Base-by-base conservation (phyloP, 2,113 vertebrate species). In the Suncus etruscus region DNA sequence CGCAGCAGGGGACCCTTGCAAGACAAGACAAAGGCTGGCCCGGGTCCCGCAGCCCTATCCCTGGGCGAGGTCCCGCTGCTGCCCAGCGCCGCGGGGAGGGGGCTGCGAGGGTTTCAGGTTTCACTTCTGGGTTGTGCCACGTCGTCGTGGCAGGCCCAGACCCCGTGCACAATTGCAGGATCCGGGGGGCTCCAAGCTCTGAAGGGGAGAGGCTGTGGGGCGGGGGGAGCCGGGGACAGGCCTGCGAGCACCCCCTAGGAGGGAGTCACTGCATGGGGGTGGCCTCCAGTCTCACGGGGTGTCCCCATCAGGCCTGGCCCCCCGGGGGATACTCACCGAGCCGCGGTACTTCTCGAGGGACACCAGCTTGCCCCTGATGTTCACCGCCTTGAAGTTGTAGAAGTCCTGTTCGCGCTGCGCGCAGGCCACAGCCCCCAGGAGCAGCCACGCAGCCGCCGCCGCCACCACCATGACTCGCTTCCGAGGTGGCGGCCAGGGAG, bases 311-410 rank as follows among this genome's bases (percentile, higher is more conserved):
- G 73, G 76, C 31, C 25, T 1, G 24, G 29, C 31, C 0, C 16
- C 48, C 31, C 2, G 6, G 39, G 39, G 61, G 45, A 29, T 45
- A 98, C 98, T 99, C 98, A 99, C 99, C 98, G 99, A 98, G 54
- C 99, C 99, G 80, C 99, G 98, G 98, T 99, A 99, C 83, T 99
- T 99, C 75, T 99, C 99, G 98, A 99, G 97, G 48, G 99, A 99
- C 77, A 99, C 98, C 95, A 99, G 91, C 94, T 98, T 99, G 94
- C 99, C 99, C 95, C 99, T 98, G 98, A 99, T 99, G 96, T 99
- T 99, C 84, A 99, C 98, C 12, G 98, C 98, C 96, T 99, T 98
- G 94, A 99, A 99, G 16, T 98, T 98, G 86, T 99, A 99, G 97
- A 99, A 98, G 97, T 99, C 98, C 91, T 97, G 97, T 50, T 98